Conservation (phyloP, 2,888 invertebrate species). For the Salpingus planirostris region DNA sequence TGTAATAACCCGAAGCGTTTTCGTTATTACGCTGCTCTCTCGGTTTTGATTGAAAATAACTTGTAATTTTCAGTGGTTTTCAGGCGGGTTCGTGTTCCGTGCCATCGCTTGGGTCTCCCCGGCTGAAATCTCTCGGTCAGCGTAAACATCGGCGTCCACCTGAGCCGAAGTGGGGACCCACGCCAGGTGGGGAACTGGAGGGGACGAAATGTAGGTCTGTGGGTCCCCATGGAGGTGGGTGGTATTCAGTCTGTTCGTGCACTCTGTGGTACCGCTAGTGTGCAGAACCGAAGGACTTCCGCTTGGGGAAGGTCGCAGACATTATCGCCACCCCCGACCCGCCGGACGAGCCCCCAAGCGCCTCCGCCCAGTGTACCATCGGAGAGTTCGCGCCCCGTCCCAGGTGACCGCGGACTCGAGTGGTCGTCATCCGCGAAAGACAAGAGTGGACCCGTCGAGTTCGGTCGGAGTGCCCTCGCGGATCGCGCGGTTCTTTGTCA, state of each 20-base stretch:
- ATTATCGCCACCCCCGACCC: too few species aligned
- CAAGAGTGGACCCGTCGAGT: too few species aligned
- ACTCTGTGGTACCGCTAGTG: constrained; percentile 32
- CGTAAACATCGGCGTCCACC: constrained; percentile 5
- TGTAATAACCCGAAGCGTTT: too few species aligned
- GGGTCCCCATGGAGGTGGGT: constrained; percentile 38
- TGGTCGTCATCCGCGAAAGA: too few species aligned
- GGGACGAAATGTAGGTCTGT: constrained; percentile 38
- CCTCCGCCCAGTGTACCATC: constrained; percentile 18
- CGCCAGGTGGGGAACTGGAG: constrained; percentile 24
- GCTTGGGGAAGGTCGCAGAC: constrained; percentile 31
- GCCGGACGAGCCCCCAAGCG: constrained; percentile 15
- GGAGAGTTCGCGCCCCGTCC: constrained; percentile 19
- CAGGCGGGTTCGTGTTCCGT: not conserved
- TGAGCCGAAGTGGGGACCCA: constrained; percentile 24
- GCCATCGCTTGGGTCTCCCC: not conserved
- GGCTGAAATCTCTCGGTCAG: too few species aligned
- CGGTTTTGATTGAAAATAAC: too few species aligned
- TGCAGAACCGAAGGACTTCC: constrained; percentile 33
- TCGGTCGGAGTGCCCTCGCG: too few species aligned
- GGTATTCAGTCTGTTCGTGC: constrained; percentile 37
- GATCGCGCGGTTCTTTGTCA: too few species aligned
- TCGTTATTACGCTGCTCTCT: too few species aligned
- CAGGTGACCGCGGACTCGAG: too few species aligned
- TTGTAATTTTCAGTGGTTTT: too few species aligned